These are phyloP conservation scores for Aphaenogaster rudis DNA, from an alignment of 1,140 invertebrate genomes.

Conservation along the genomic window DNA sequence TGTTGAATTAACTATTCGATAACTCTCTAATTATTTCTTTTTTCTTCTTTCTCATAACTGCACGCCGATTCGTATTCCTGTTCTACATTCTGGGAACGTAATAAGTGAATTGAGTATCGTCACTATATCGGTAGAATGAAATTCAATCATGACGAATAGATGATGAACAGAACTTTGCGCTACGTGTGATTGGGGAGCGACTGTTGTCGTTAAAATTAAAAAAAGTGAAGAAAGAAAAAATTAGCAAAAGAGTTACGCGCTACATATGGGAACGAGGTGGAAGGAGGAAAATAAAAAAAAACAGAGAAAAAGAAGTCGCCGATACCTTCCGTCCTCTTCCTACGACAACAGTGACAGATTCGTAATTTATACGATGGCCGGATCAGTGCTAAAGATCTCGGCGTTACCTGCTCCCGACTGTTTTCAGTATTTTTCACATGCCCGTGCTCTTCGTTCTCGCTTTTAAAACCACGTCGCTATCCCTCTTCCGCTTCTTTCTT, in stretches of 20 bases:
- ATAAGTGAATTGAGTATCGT: neutral
- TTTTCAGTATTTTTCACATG: constrained; percentile 78
- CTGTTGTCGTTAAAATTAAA: neutral
- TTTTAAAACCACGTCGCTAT: constrained; percentile 39
- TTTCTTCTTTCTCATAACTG: neutral
- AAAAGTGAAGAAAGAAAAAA: neutral
- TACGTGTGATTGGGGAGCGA: neutral
- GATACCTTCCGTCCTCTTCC: constrained; percentile 20
- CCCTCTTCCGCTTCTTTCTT: neutral
- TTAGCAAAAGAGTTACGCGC: constrained; percentile 1
- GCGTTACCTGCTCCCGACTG: constrained; percentile 76
- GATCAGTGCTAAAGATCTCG: constrained; percentile 78
- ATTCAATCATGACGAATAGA: neutral
- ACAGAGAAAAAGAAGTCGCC: neutral
- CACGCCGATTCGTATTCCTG: neutral
- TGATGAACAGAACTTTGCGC: neutral
- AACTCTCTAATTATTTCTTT: neutral
- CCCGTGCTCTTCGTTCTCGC: constrained; percentile 53
- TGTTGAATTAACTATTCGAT: constrained; percentile 27
- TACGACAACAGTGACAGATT: constrained; percentile 73
- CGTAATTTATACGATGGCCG: constrained; percentile 74
- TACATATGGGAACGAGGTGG: neutral
- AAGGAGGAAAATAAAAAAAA: constrained; percentile 7
- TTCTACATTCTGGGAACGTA: neutral
- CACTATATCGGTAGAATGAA: neutral